Conservation (phyloP, 2,797 vertebrate genomes). For the Scolopax rusticola region DNA sequence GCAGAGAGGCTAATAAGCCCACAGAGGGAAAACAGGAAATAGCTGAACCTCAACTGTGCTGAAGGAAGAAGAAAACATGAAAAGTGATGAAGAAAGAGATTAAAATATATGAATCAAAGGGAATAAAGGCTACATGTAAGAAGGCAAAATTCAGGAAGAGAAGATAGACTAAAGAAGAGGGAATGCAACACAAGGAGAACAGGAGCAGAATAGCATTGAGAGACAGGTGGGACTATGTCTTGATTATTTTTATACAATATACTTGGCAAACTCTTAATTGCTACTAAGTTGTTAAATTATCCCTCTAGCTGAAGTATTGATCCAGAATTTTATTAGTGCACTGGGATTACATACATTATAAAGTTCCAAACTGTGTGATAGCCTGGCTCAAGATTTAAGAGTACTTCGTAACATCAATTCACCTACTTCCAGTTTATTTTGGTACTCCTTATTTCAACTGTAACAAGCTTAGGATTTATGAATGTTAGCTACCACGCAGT, state of each 20-base stretch:
- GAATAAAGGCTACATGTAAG: not conserved
- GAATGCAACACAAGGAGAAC: not conserved
- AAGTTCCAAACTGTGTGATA: not conserved
- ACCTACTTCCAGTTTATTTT: conserved; percentile 14
- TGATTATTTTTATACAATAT: not conserved
- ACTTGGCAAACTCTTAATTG: conserved; percentile 15
- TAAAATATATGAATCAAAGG: not conserved
- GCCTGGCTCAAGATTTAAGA: conserved; percentile 10
- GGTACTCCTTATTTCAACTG: not conserved
- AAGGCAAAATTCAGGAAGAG: not conserved
- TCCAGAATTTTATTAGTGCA: conserved; percentile 21
- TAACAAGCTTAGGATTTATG: not conserved
- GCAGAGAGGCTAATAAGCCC: not conserved
- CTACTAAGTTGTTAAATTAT: conserved; percentile 28
- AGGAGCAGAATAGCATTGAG: not conserved
- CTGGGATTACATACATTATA: conserved; percentile 6
- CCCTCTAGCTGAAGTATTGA: conserved; percentile 14
- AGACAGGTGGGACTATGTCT: not conserved
- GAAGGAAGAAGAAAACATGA: not conserved
- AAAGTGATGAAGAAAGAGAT: not conserved
- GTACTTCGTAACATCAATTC: not conserved
- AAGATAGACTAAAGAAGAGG: not conserved
- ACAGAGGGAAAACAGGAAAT: not conserved
- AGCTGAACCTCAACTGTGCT: not conserved
- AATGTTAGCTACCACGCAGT: not conserved